A percentile compares a stretch with the other conserved stretches of the same genome.
Evolutionary conservation across 2,888 invertebrate species (phyloP).

Genomic region (Tetramorium bicarinatum): DNA sequence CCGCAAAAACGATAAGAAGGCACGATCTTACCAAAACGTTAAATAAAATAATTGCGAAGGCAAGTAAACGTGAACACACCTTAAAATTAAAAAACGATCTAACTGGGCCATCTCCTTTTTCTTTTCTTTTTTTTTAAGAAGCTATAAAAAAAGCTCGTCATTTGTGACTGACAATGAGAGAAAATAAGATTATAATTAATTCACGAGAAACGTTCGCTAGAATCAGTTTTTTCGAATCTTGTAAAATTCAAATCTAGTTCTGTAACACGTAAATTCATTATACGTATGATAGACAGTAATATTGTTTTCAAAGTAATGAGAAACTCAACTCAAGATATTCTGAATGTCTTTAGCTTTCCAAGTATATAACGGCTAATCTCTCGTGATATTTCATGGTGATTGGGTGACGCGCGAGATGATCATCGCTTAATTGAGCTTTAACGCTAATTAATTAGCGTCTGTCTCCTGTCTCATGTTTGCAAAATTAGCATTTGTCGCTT

Average conservation of each 20-base stretch:
- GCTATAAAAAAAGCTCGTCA: not conserved
- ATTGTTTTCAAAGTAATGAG: conserved; percentile 36
- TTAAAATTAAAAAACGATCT: conserved; percentile 1
- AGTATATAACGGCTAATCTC: conserved; percentile 41
- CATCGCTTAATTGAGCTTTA: conserved; percentile 55
- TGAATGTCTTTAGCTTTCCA: conserved; percentile 52
- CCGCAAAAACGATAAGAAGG: not conserved
- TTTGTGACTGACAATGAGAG: not conserved
- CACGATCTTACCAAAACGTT: conserved; percentile 21
- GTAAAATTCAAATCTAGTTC: not conserved
- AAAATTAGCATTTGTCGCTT: conserved; percentile 49
- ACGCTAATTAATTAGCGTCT: conserved; percentile 56
- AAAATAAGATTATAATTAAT: conserved; percentile 26
- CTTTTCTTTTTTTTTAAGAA: not conserved
- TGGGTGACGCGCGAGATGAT: conserved; percentile 54
- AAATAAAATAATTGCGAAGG: conserved; percentile 34
- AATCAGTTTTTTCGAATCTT: not conserved
- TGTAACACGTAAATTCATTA: conserved; percentile 15
- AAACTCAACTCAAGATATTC: conserved; percentile 22
- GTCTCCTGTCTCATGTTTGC: not conserved
- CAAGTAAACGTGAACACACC: not conserved
- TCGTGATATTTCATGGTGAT: conserved; percentile 59
- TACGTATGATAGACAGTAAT: conserved; percentile 15
- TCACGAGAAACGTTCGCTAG: not conserved
- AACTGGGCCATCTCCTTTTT: not conserved